Evolutionary conservation across 2,888 invertebrate species (phyloP), one percentile per base, ranked within the genome.

Genomic region (Ophion ventricosus): DNA sequence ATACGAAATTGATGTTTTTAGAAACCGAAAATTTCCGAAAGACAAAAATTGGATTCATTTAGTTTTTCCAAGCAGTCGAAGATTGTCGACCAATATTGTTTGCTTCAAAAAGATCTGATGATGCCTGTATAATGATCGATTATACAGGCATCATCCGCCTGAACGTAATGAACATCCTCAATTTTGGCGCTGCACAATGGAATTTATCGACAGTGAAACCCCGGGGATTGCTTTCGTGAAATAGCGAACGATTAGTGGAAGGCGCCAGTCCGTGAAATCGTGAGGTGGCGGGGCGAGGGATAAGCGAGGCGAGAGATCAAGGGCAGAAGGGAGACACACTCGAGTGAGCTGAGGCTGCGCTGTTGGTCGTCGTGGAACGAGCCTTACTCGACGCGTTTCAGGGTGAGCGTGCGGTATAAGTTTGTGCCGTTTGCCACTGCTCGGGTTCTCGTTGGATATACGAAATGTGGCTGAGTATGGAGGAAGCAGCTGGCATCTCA

Each of bases 401-500:
- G 73, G 76, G 29, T 64, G 76, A 82, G 69, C 23, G 82, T 84
- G 76, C 61, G 69, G 64, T 79, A 63, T 73, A 72, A 76, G 66
- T 56, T 79, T 57, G 72, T 29, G 72, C 75, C 64, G 43, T 43
- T 26, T 29, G 57, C 79, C 66, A 86, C 74, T 78, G 79, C 82
- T 85, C 78, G 76, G 73, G 77, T 81, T 86, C 82, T 86, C 82
- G 78, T 80, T 77, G 83, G 76, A 80, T 63, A 75, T 75, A 86
- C 64, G 84, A 86, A 77, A 83, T 77, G 84, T 70, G 86, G 84
- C 83, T 79, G 81, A 83, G 83, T 77, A 86, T 86, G 87, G 80
- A 87, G 85, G 86, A 88, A 89, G 80, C 87, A 88, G 87, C 87
- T 88, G 88, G 88, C 85, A 84, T 87, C 79, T 82, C 85, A 81